These are phyloP conservation scores for Boloria selene DNA, from an alignment of 2,888 invertebrate species.

Conservation along the genomic window DNA sequence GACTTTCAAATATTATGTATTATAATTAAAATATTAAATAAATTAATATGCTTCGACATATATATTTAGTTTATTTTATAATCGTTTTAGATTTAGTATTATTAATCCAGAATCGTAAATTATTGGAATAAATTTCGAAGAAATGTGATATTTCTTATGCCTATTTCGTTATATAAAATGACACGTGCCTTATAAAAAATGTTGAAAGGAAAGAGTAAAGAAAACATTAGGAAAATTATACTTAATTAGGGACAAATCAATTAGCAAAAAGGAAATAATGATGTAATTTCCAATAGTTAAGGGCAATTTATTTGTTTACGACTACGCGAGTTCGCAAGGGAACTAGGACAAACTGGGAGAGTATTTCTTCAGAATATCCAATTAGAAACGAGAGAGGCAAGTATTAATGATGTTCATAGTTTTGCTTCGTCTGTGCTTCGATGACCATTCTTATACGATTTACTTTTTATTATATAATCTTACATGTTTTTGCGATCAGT, in stretches of 20 bases:
- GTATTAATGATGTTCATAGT: constrained; percentile 50
- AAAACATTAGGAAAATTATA: neutral
- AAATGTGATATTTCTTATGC: no score
- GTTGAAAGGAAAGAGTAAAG: neutral
- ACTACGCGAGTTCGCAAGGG: constrained; percentile 47
- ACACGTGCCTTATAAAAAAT: neutral
- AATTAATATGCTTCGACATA: no score
- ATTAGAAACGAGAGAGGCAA: constrained; percentile 54
- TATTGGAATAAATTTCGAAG: no score
- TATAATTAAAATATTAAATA: no score
- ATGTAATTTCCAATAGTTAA: constrained; percentile 33
- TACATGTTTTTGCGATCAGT: neutral
- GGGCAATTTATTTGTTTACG: constrained; percentile 64
- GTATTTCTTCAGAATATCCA: constrained; percentile 54
- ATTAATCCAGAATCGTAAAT: no score
- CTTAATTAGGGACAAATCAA: constrained; percentile 8
- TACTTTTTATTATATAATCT: constrained; percentile 21
- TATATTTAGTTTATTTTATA: no score
- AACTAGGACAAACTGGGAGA: constrained; percentile 49
- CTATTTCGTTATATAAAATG: neutral
- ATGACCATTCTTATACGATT: neutral
- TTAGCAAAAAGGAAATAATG: constrained; percentile 23
- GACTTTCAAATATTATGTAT: no score
- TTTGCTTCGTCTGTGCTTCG: constrained; percentile 31
- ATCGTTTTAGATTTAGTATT: no score